Evolutionary conservation across 2,888 invertebrate species (phyloP).

Genomic region (Tyria jacobaeae): DNA sequence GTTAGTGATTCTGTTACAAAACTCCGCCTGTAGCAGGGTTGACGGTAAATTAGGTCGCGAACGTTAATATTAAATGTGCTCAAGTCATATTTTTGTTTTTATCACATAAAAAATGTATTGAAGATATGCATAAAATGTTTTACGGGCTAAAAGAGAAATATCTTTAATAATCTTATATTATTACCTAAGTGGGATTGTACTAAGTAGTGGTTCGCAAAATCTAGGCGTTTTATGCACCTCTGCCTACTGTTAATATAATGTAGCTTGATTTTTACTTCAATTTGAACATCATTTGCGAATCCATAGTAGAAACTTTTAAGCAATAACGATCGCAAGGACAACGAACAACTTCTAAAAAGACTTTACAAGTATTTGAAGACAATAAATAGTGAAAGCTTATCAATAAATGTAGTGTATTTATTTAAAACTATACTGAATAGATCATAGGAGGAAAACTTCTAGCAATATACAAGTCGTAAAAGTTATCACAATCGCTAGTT

Average conservation of each 20-base stretch:
- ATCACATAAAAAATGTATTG: slow-evolving; percentile 8
- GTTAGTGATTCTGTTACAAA: slow-evolving; percentile 48
- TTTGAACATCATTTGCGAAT: not conserved
- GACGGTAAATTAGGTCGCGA: slow-evolving; percentile 20
- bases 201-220: too few relatives aligned
- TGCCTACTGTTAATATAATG: too few relatives aligned
- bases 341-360: not conserved
- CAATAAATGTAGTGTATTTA: too few relatives aligned
- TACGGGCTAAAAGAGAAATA: not conserved
- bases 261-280: not conserved
- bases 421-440: not conserved
- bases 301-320: not conserved
- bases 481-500: too few relatives aligned
- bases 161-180: too few relatives aligned
- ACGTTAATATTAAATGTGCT: slow-evolving; percentile 35
- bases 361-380: not conserved
- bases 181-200: too few relatives aligned
- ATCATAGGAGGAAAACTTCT: not conserved
- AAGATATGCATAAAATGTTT: not conserved
- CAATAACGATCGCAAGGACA: too few relatives aligned
- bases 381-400: too few relatives aligned
- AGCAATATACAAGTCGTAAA: not conserved
- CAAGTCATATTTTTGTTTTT: slow-evolving; percentile 26
- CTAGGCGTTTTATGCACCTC: too few relatives aligned
- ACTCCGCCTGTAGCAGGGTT: slow-evolving; percentile 31